phyloP scores from a whole-genome alignment of 2,113 vertebrate species.

The Gracilinanus agilis region DNA sequence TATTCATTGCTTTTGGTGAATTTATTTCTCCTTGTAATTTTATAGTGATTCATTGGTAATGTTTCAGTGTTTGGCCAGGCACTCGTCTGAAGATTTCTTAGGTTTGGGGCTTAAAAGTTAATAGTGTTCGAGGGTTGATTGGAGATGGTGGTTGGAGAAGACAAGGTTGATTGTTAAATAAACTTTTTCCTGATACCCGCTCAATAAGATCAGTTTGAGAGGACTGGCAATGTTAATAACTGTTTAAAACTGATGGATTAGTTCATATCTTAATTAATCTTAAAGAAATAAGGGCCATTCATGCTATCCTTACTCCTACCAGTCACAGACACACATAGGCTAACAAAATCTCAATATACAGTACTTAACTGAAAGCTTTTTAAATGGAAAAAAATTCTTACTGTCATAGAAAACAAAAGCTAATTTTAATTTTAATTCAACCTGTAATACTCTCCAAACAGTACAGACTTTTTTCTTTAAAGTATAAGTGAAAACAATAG shows the following conservation, averaged over 20 bases:
- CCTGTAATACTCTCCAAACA: background rate
- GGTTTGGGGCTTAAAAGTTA: slow-evolving; percentile 50
- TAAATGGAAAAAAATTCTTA: background rate
- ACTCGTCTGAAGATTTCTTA: slow-evolving; percentile 7
- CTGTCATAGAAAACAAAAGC: background rate
- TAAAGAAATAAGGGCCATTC: slow-evolving; percentile 47
- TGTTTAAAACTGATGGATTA: background rate
- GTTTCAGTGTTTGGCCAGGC: slow-evolving; percentile 16
- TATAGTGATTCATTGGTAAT: background rate
- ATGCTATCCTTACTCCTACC: slow-evolving; percentile 14
- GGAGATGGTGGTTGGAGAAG: accelerated
- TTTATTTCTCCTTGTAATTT: slow-evolving; percentile 34
- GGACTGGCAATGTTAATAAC: slow-evolving; percentile 53
- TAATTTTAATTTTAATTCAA: background rate
- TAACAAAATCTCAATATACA: background rate
- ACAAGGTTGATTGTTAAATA: slow-evolving; percentile 35
- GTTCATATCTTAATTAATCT: background rate
- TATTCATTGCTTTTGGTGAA: background rate
- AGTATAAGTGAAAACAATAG: background rate
- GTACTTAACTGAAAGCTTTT: background rate
- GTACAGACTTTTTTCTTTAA: background rate
- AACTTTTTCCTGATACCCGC: background rate
- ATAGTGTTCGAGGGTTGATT: slow-evolving; percentile 1
- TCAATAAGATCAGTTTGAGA: slow-evolving; percentile 69
- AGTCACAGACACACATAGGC: background rate